Evolutionary conservation across 2,888 invertebrate genomes (phyloP), one percentile per base, ranked within the genome.

Genomic region (Polydrusus pterygomalis): DNA sequence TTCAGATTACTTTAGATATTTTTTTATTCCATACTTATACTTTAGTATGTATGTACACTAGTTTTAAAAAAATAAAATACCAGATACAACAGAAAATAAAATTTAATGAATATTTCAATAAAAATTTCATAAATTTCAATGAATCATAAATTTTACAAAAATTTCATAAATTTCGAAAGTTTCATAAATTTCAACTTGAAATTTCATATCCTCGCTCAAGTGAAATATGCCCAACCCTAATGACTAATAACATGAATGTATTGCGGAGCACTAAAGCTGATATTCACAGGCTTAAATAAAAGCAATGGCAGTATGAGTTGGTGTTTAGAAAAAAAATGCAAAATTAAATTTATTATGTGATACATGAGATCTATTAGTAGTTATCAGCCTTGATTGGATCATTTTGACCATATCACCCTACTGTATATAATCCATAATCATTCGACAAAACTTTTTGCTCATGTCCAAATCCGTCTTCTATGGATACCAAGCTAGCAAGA

Each of bases 251-350:
- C 5, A 43, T 64, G 63, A 65, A 49, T n/a, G 40, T 73, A 73
- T 73, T 73, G 73, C 73, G 67, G 67, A 67, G 45, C 60, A 72
- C 47, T 73, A 73, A 73, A 67, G 73, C 73, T 60, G 73, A 73
- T 67, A 73, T 73, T 73, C 67, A 73, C 73, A 73, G 60, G 56
- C 56, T 73, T 58, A 73, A 67, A 34, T 34, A 34, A n/a, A 73
- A 73, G 73, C 73, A 73, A 73, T 67, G 73, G 73, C 67, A 67
- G 67, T 67, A 47, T 51, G 30, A 20, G 40, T 25, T 38, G 40
- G 34, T 20, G 20, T 63, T 51, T 11, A 17, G n/a, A n/a, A 17
- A 67, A 38, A 54, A 75, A 70, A 70, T 70, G 70, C 70, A 51
- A 70, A 63, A 47, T 58, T 13, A 45, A 54, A 60, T 63, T 70